Base-by-base conservation (phyloP, 2,797 vertebrate genomes). In the Chrysocyon brachyurus region DNA sequence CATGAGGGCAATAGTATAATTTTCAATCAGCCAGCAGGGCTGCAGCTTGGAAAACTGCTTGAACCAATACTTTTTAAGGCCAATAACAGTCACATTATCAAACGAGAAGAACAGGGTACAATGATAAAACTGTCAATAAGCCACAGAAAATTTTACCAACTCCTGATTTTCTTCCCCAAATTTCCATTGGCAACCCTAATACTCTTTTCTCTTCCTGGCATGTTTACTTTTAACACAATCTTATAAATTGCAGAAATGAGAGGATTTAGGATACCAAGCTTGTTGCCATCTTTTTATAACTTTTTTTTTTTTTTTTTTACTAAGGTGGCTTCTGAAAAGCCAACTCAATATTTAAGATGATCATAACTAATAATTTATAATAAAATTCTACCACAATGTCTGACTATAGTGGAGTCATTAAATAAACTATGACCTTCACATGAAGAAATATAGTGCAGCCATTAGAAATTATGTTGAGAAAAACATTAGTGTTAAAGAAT, bases 321-420 rank as follows among this genome's bases (percentile, higher is more conserved):
- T 5, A 83, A 83, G 57, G 57, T 86, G 31, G 57, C 28, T 94
- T 90, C 31, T 89, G n/a, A 83, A 92, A 96, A 96, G 79, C 7
- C 19, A 87, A 46, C 12, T 24, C 33, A 85, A 56, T 8, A 87
- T 77, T 97, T 75, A 92, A 89, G 46, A 77, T 31, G 26, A 56
- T 77, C 12, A 63, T 70, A 82, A 75, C n/a, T 92, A 93, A 90
- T 85, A 90, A 84, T 68, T 93, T 68, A 79, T 31, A 96, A 91
- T 68, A 92, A 26, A 92, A 61, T 4, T 61, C 10, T 12, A 83
- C 0, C 0, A 66, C 14, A 59, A 70, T 81, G 21, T 61, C 61
- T 61, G 61, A 68, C 5, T 61, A 63, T 2, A 63, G 31, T 17
- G 64, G 61, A 52, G 21, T 92, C 64, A 94, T 72, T 79, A 82